Conservation (phyloP, 2,888 invertebrate species). For the Ochropleura leucogaster region DNA sequence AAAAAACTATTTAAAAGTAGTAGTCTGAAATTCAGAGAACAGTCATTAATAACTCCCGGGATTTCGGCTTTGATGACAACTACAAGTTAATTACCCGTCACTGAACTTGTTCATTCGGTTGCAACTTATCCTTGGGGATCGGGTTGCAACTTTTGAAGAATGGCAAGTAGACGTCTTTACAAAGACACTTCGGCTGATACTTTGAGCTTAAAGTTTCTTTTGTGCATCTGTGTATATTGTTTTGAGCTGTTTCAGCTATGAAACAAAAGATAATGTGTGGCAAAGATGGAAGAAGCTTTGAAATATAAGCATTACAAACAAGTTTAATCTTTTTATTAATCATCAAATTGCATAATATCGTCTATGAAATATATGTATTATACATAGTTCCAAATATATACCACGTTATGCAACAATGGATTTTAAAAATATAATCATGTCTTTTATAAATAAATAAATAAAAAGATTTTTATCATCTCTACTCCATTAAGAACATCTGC, state of each 20-base stretch:
- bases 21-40: slow-evolving; percentile 10
- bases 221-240: slow-evolving; percentile 22
- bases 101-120: slow-evolving; percentile 48
- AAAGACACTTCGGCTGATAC: slow-evolving; percentile 43
- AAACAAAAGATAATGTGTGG: not conserved
- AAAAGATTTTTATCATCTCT: too few relatives aligned
- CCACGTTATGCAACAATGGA: too few relatives aligned
- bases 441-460: too few relatives aligned
- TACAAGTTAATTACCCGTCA: slow-evolving; percentile 65
- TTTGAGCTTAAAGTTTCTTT: slow-evolving; percentile 15
- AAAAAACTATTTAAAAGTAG: not conserved
- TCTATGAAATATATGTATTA: too few relatives aligned
- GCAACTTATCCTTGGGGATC: slow-evolving; percentile 48
- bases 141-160: slow-evolving; percentile 53
- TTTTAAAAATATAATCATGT: too few relatives aligned
- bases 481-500: too few relatives aligned
- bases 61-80: slow-evolving; percentile 47
- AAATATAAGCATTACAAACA: not conserved
- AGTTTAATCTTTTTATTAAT: not conserved
- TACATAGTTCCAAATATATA: too few relatives aligned
- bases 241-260: not conserved
- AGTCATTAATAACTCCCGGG: slow-evolving; percentile 36
- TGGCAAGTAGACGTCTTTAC: slow-evolving; percentile 27
- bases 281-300: not conserved
- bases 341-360: too few relatives aligned